Evolutionary conservation across 92 coral and sea anemone species (phyloP).

Genomic region (Epizoanthus ramosus): DNA sequence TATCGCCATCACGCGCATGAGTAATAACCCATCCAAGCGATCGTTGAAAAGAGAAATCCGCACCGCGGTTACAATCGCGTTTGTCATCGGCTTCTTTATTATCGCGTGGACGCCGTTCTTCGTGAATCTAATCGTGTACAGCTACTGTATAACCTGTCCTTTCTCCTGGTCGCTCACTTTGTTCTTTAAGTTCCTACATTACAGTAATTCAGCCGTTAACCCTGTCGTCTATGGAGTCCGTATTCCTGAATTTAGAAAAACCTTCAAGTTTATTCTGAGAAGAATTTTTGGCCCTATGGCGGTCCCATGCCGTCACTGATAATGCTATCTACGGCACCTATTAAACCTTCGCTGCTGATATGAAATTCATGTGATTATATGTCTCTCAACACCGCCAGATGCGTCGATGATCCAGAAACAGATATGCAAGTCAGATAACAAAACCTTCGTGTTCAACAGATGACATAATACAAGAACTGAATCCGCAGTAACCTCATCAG

Average conservation of each 20-base stretch:
- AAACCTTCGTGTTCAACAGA: too few species aligned
- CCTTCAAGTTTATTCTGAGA: conserved; percentile 78
- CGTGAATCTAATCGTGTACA: conserved; percentile 48
- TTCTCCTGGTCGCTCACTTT: conserved; percentile 44
- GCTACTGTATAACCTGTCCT: conserved; percentile 59
- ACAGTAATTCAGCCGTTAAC: conserved; percentile 82
- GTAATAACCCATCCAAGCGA: conserved; percentile 82
- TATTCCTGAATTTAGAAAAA: conserved; percentile 86
- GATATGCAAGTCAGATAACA: too few species aligned
- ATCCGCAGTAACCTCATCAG: too few species aligned
- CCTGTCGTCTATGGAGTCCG: conserved; percentile 87
- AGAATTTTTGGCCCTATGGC: conserved; percentile 69
- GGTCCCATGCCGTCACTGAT: conserved; percentile 57
- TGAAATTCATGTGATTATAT: too few species aligned
- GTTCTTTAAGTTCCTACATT: conserved; percentile 73
- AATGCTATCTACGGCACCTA: background rate
- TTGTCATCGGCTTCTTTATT: conserved; percentile 83
- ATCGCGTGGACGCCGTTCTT: conserved; percentile 75
- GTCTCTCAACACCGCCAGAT: too few species aligned
- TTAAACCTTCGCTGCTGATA: too few species aligned
- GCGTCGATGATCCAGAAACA: too few species aligned
- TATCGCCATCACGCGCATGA: conserved; percentile 81
- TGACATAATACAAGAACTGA: too few species aligned
- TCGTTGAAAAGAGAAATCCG: conserved; percentile 79
- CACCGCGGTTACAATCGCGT: conserved; percentile 81